Percentiles rank a stretch among this genome's conserved stretches.
These are phyloP conservation scores for Lacerta viridis DNA, from an alignment of 2,797 vertebrate genomes.

Conservation along the genomic window DNA sequence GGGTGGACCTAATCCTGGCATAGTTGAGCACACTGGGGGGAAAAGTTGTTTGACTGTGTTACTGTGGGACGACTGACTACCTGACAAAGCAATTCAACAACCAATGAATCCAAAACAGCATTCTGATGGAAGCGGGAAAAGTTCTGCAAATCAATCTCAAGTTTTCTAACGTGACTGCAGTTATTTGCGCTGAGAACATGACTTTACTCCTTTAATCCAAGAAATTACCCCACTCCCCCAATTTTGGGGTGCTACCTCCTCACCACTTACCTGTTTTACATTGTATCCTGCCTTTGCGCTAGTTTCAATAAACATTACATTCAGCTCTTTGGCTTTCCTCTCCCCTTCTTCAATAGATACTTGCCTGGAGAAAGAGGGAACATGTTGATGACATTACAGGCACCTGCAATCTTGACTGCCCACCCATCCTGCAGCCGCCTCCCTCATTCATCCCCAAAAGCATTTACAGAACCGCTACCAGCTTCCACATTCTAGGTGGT, in stretches of 20 bases:
- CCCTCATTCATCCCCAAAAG: neutral
- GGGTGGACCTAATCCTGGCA: neutral
- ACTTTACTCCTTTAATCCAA: neutral
- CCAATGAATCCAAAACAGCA: neutral
- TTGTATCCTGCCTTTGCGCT: conserved; percentile 99
- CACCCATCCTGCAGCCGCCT: neutral
- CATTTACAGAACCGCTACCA: accelerated
- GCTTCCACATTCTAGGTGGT: accelerated
- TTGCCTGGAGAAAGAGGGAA: conserved; percentile 89
- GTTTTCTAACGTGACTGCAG: neutral
- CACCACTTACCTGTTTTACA: conserved; percentile 94
- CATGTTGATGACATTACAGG: neutral
- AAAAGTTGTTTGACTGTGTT: too few relatives aligned
- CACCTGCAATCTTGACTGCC: neutral
- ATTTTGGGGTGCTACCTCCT: conserved; percentile 51
- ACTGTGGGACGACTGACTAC: neutral
- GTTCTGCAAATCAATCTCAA: too few relatives aligned
- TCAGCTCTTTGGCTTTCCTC: conserved; percentile 99
- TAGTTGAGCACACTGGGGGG: neutral
- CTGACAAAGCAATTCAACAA: neutral
- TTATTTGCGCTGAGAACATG: neutral
- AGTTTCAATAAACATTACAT: conserved; percentile 99
- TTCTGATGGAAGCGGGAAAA: neutral
- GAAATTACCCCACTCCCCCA: neutral
- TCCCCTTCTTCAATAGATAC: conserved; percentile 99